phyloP scores from a whole-genome alignment of 2,113 vertebrate species.

The Setophaga kirtlandii region DNA sequence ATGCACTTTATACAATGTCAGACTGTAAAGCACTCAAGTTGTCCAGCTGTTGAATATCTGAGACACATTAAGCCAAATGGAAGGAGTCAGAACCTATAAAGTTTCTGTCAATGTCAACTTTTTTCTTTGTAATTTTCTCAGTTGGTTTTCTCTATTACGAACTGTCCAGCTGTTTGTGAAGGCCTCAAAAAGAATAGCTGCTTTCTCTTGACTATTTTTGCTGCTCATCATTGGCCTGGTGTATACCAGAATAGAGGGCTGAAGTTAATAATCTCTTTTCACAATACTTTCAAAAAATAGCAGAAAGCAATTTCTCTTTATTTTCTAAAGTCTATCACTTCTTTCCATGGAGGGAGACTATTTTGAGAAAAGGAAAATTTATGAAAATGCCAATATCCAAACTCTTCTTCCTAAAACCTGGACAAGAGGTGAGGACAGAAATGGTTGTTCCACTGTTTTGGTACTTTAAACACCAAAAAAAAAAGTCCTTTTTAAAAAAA shows the following conservation, averaged over 20 bases:
- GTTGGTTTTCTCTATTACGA: slow-evolving; percentile 14
- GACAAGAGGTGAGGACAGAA: background rate
- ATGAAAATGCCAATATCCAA: background rate
- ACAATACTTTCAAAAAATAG: background rate
- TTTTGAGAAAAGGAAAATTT: background rate
- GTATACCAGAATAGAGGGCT: background rate
- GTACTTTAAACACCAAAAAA: background rate
- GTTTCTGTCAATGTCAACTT: background rate
- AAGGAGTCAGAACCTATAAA: background rate
- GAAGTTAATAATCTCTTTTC: background rate
- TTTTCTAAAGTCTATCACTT: background rate
- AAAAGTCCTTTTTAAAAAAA: background rate
- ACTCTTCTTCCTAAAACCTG: background rate
- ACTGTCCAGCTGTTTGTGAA: background rate
- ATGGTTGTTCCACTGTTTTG: background rate
- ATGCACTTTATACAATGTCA: background rate
- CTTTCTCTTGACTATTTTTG: background rate
- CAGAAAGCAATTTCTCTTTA: background rate
- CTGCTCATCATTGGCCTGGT: background rate
- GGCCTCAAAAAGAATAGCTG: background rate
- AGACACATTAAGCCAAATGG: background rate
- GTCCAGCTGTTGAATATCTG: background rate
- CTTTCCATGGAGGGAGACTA: background rate
- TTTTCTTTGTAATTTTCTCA: slow-evolving; percentile 29
- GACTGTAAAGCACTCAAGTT: background rate